Conservation (phyloP, 2,888 invertebrate genomes). For the Synergus gifuensis region DNA sequence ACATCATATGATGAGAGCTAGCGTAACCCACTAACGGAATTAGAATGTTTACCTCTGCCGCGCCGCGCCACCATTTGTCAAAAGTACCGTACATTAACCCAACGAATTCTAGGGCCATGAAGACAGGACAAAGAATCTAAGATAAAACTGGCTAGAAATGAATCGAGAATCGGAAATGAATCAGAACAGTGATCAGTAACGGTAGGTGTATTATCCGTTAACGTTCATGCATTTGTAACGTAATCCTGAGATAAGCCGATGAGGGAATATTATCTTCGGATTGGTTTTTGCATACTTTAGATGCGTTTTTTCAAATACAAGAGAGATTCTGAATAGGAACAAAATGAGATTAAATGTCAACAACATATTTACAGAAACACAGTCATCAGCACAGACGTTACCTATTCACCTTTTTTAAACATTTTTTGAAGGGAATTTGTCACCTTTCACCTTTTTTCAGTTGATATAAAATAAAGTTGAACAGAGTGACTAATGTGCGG, state of each 20-base stretch:
- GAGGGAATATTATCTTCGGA: slow-evolving; percentile 12
- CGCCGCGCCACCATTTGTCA: background rate
- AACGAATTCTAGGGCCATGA: background rate
- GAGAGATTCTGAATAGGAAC: background rate
- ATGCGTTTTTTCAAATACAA: background rate
- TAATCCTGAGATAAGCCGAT: slow-evolving; percentile 29
- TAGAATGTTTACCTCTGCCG: slow-evolving; percentile 30
- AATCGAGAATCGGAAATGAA: slow-evolving; percentile 65
- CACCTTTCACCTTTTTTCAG: too few species aligned
- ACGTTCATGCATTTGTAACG: slow-evolving; percentile 47
- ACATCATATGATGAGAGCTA: slow-evolving; percentile 42
- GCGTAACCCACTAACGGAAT: slow-evolving; percentile 55
- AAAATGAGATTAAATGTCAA: too few species aligned
- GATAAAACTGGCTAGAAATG: slow-evolving; percentile 12
- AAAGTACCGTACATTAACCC: slow-evolving; percentile 14
- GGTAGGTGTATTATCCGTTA: slow-evolving; percentile 70
- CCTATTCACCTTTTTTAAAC: too few species aligned
- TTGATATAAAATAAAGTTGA: too few species aligned
- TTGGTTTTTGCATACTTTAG: background rate
- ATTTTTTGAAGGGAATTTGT: too few species aligned
- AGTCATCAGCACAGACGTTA: too few species aligned
- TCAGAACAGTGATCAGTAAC: slow-evolving; percentile 69
- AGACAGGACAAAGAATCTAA: background rate
- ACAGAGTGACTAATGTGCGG: too few species aligned
- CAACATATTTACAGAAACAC: too few species aligned